These are phyloP conservation scores for Tauraco hartlaubi DNA, from an alignment of 2,797 vertebrate genomes.

Conservation along the genomic window DNA sequence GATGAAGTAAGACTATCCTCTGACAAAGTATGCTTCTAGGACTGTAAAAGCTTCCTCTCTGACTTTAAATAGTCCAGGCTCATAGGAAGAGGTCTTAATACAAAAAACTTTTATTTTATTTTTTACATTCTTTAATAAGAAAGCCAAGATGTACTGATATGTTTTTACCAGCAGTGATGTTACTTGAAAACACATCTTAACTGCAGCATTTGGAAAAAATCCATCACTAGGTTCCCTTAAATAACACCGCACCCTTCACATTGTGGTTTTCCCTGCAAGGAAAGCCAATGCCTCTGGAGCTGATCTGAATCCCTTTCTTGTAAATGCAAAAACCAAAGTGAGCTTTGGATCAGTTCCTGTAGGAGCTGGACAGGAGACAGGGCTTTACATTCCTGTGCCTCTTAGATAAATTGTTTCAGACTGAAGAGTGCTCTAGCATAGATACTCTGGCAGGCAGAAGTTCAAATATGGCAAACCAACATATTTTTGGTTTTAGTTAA, in stretches of 20 bases:
- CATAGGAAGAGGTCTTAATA: neutral
- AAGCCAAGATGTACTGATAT: neutral
- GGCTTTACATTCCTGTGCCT: neutral
- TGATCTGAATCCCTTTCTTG: conserved; percentile 13
- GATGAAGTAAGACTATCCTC: neutral
- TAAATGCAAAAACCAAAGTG: conserved; percentile 49
- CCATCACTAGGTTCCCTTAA: conserved; percentile 12
- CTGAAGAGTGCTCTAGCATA: neutral
- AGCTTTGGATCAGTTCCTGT: conserved; percentile 14
- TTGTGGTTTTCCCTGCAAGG: conserved; percentile 27
- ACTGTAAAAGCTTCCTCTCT: neutral
- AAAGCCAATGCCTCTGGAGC: neutral
- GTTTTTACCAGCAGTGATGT: neutral
- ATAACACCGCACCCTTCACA: conserved; percentile 16
- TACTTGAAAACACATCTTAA: conserved; percentile 24
- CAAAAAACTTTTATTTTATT: neutral
- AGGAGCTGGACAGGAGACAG: neutral
- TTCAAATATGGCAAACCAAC: neutral
- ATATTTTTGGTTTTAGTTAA: conserved; percentile 1
- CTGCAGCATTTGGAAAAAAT: conserved; percentile 20
- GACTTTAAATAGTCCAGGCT: neutral
- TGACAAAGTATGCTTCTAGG: neutral
- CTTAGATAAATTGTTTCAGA: conserved; percentile 10
- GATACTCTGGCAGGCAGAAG: neutral
- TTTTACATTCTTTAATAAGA: neutral